These are phyloP conservation scores for Trematomus loennbergii DNA, from an alignment of 2,113 vertebrate genomes.

Conservation along the genomic window DNA sequence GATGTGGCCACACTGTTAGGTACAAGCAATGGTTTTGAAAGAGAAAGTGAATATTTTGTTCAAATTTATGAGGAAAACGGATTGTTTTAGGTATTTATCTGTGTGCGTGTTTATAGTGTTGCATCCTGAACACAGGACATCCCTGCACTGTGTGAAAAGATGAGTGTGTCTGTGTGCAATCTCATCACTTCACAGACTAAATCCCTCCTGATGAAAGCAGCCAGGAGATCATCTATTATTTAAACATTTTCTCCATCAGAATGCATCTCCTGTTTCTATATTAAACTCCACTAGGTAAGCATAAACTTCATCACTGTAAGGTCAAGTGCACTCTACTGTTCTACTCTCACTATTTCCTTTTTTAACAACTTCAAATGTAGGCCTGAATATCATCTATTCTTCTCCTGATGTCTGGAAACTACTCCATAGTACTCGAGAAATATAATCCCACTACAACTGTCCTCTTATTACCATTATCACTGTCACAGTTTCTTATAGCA, in stretches of 20 bases:
- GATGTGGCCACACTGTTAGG: not conserved
- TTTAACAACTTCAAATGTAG: conserved; percentile 6
- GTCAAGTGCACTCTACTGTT: conserved; percentile 49
- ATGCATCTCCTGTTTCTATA: conserved; percentile 83
- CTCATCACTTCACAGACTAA: conserved; percentile 67
- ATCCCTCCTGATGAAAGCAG: conserved; percentile 77
- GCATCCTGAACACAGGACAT: conserved; percentile 26
- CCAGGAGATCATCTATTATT: conserved; percentile 86
- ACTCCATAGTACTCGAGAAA: not conserved
- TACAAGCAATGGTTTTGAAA: not conserved
- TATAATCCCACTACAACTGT: not conserved
- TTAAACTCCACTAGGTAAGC: conserved; percentile 79
- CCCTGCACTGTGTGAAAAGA: conserved; percentile 32
- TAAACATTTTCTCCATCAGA: conserved; percentile 82
- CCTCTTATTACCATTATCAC: not conserved
- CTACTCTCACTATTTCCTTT: not conserved
- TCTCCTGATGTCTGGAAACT: not conserved
- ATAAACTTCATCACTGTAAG: conserved; percentile 65
- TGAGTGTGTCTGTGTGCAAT: conserved; percentile 46
- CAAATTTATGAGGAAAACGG: not conserved
- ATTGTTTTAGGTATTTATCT: not conserved
- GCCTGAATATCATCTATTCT: not conserved
- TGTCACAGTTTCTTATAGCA: not conserved
- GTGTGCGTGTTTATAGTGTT: not conserved
- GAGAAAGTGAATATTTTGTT: conserved; percentile 15